Evolutionary conservation across 2,888 invertebrate species (phyloP), one percentile per base, ranked within the genome.

Genomic region (Hirtodrosophila confusa): DNA sequence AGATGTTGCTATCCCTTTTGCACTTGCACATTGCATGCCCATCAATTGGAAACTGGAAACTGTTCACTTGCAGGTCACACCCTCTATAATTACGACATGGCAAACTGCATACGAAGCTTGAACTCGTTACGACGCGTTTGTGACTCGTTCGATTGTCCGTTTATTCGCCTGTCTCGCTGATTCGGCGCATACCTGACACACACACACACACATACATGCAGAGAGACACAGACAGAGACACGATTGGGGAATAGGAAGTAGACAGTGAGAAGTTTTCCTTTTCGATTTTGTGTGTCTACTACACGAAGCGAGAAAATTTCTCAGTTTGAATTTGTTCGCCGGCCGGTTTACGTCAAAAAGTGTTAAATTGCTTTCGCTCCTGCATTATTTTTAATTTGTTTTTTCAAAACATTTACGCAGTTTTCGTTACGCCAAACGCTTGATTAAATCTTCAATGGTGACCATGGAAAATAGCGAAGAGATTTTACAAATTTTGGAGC

Each of bases 381-480:
- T 36, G 35, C 39, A 27, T 27, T 27, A 27, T 43, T 64, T 49
- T 48, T 39, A 37, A 39, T 17, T 43, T 47, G 56, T 31, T 56
- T 23, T 12, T 17, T 31, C 27, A 27, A 49, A 47, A 47, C 40
- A 56, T 50, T 50, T 63, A 60, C 62, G 56, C 58, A 76, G 55
- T 66, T 61, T 51, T 47, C 27, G 29, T 49, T 24, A 48, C 54
- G 57, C 58, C 24, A 54, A 69, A 37, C 40, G 23, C 49, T 43
- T 49, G 39, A 12, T 48, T 7, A 51, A 39, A 33, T 35, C 39
- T 49, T 65, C 71, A 83, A 83, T 82, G 88, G 80, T 89, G 62
- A 89, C 90, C 65, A 91, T 97, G 96, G 97, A 97, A 92, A 97
- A 97, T 91, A 94, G 96, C 48, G 97, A 97, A 92, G 96, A 96